Evolutionary conservation across 2,888 invertebrate species (phyloP), one percentile per base, ranked within the genome.

Genomic region (Monochamus alternatus): DNA sequence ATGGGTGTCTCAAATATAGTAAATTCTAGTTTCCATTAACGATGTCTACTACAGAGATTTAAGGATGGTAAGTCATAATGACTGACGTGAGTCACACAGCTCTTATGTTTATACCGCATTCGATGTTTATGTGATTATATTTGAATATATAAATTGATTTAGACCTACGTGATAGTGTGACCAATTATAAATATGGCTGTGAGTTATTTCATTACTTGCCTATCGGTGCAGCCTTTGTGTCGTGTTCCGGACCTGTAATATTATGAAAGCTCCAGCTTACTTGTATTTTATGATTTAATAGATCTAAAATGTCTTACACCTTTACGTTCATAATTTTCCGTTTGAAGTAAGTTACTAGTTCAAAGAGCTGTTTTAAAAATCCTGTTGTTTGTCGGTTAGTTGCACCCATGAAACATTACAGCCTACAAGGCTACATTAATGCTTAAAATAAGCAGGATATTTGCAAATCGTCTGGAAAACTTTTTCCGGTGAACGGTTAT

Each of bases 71-170:
- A 71, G 70, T 76, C 71, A 51, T 76, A 76, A 76, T 76, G 76
- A 76, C 74, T 76, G 76, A 76, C 76, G 44, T 76, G 76, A 76
- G 70, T 76, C 76, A 76, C 68, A 74, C 63, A 73, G 67, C 74
- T 62, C 67, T 76, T 74, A 71, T 76, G 76, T 76, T 76, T 76
- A 73, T 76, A 52, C 68, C 74, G 71, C 78, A 71, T 73, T 70
- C 74, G 63, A 76, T 81, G 84, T 84, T 85, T 85, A 85, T 85
- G 83, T 82, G 85, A 84, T 85, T 85, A 84, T 80, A 86, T 86
- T 85, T 85, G 82, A 86, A 86, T 86, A 84, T 77, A 86, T 85
- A 86, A 85, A 85, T 85, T 84, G 85, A 85, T 85, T 85, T 82
- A 82, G 81, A 80, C 83, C 80, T 83, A 84, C 82, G 83, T 81